A percentile compares a stretch with the other conserved stretches of the same genome.
Conservation (phyloP, 2,888 invertebrate species). For the Drosophila yooni region DNA sequence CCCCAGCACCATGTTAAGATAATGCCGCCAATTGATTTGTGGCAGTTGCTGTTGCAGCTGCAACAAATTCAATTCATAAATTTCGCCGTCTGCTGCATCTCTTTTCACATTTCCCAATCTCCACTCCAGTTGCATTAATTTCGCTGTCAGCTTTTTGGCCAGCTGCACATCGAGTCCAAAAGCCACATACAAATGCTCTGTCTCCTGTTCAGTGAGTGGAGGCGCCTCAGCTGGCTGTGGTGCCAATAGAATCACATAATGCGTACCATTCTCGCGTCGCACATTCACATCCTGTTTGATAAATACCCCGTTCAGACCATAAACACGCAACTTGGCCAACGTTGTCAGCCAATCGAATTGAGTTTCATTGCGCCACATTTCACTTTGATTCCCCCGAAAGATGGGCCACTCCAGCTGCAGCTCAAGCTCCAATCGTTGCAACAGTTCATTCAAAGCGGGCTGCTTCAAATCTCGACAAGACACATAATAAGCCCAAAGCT, state of each 20-base stretch:
- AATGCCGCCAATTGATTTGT: slow-evolving; percentile 69
- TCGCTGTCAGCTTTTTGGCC: slow-evolving; percentile 45
- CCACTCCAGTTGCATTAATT: slow-evolving; percentile 63
- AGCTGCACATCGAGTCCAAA: slow-evolving; percentile 66
- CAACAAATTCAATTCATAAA: slow-evolving; percentile 48
- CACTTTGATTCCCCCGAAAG: slow-evolving; percentile 62
- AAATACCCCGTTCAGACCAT: slow-evolving; percentile 73
- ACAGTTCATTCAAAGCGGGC: slow-evolving; percentile 66
- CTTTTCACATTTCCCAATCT: slow-evolving; percentile 54
- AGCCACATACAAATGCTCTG: slow-evolving; percentile 49
- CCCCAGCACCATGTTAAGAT: slow-evolving; percentile 55
- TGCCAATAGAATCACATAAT: slow-evolving; percentile 66
- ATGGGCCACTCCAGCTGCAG: slow-evolving; percentile 76
- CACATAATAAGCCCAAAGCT: slow-evolving; percentile 60
- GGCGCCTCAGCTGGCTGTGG: slow-evolving; percentile 46
- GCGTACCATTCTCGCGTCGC: slow-evolving; percentile 67
- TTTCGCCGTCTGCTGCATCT: slow-evolving; percentile 1
- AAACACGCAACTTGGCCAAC: slow-evolving; percentile 63
- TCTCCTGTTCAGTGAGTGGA: slow-evolving; percentile 33
- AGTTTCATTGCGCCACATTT: slow-evolving; percentile 63
- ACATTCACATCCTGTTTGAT: slow-evolving; percentile 70
- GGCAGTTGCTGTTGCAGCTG: slow-evolving; percentile 55
- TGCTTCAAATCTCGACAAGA: slow-evolving; percentile 60
- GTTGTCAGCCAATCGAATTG: slow-evolving; percentile 74
- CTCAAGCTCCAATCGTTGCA: slow-evolving; percentile 59